Percentiles rank a stretch among this genome's conserved stretches.
Evolutionary conservation across 2,888 invertebrate genomes (phyloP).

Genomic region (Lamellibrachia columna): DNA sequence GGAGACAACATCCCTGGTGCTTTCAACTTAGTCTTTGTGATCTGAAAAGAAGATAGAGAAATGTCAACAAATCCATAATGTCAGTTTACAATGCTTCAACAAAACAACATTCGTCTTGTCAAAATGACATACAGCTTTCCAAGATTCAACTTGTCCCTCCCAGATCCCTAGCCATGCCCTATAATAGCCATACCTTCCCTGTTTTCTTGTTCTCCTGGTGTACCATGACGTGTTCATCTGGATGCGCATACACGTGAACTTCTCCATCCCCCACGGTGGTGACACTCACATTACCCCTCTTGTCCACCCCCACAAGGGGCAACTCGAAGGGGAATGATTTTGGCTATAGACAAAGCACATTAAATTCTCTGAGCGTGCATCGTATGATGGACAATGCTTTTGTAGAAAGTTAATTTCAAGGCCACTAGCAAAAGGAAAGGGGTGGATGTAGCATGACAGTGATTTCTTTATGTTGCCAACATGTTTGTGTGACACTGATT

Average conservation of each 20-base stretch:
- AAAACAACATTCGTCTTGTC: not conserved
- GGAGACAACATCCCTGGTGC: slow-evolving; percentile 29
- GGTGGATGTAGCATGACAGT: not conserved
- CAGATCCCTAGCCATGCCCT: not conserved
- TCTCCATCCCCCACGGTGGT: slow-evolving; percentile 48
- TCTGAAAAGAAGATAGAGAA: slow-evolving; percentile 7
- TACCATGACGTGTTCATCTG: slow-evolving; percentile 48
- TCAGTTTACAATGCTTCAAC: not conserved
- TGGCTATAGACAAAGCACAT: not conserved
- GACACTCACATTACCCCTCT: slow-evolving; percentile 48
- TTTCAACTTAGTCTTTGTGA: slow-evolving; percentile 27
- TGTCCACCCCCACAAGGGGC: slow-evolving; percentile 51
- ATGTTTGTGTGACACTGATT: not conserved
- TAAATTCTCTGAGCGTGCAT: not conserved
- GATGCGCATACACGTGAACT: slow-evolving; percentile 61
- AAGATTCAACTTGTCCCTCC: not conserved
- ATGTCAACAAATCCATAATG: not conserved
- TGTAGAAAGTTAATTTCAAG: not conserved
- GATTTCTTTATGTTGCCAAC: no score
- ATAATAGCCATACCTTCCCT: not conserved
- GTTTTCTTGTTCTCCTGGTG: slow-evolving; percentile 47
- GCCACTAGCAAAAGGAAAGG: not conserved
- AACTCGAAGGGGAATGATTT: slow-evolving; percentile 40
- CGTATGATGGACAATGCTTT: not conserved
- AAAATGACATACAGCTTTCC: not conserved